Conservation (phyloP, 2,113 vertebrate species). For the Nettapus auritus region DNA sequence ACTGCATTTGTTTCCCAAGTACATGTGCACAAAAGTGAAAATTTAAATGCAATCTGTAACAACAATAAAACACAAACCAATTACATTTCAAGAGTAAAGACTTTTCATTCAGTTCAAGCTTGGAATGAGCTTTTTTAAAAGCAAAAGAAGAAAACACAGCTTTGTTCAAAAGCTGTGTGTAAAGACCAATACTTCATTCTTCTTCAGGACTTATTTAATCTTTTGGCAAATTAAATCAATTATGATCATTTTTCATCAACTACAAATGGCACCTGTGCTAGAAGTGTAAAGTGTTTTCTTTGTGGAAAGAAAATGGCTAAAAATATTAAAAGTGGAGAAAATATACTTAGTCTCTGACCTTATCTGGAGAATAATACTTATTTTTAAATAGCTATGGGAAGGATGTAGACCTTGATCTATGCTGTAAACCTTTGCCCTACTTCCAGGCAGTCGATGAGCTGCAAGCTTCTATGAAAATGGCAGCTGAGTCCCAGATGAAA, state of each 20-base stretch:
- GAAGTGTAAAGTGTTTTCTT: not conserved
- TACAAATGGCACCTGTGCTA: not conserved
- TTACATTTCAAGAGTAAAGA: constrained; percentile 60
- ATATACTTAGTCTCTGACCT: not conserved
- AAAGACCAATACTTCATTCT: constrained; percentile 48
- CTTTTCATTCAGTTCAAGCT: constrained; percentile 67
- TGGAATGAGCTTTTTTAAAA: constrained; percentile 55
- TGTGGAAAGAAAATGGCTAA: not conserved
- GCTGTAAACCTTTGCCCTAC: constrained; percentile 77
- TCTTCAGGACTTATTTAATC: constrained; percentile 53
- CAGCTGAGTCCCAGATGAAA: constrained; percentile 83
- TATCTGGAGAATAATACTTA: constrained; percentile 47
- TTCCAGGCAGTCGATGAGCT: constrained; percentile 72
- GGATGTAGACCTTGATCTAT: constrained; percentile 69
- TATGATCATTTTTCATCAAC: constrained; percentile 28
- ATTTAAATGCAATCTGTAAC: constrained; percentile 69
- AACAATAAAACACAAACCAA: constrained; percentile 61
- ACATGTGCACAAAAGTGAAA: constrained; percentile 55
- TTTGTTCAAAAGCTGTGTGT: constrained; percentile 57
- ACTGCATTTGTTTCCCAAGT: constrained; percentile 47
- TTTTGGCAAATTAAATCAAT: constrained; percentile 53
- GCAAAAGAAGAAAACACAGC: constrained; percentile 43
- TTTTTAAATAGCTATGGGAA: constrained; percentile 65
- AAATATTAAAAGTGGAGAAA: constrained; percentile 1
- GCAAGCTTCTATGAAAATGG: constrained; percentile 77